Percentiles rank a stretch among this genome's conserved stretches.
phyloP scores from a whole-genome alignment of 2,888 invertebrate species.

The Ptilodon capucinus region DNA sequence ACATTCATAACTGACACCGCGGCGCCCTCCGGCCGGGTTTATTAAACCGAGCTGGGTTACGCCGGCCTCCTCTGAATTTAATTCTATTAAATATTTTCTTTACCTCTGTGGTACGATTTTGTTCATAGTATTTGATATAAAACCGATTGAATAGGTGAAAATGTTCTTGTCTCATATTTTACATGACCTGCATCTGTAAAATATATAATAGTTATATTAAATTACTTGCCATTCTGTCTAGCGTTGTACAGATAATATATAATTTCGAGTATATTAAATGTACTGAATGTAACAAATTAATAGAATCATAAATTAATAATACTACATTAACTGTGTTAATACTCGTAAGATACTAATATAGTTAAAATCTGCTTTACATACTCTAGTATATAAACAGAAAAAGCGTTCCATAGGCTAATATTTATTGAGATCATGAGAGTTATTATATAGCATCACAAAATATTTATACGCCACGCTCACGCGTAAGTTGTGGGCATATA shows the following conservation, averaged over 20 bases:
- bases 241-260: no score
- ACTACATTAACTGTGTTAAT: no score
- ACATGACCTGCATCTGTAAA: no score
- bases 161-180: no score
- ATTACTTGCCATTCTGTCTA: no score
- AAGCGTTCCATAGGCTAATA: neutral
- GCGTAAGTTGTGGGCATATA: constrained; percentile 11
- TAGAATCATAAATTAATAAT: no score
- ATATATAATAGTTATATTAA: no score
- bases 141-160: no score
- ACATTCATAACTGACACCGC: constrained; percentile 64
- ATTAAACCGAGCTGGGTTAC: constrained; percentile 54
- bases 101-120: constrained; percentile 38
- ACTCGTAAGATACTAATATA: no score
- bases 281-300: no score
- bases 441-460: constrained; percentile 13
- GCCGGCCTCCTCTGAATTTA: constrained; percentile 54
- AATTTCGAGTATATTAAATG: no score
- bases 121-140: constrained; percentile 1
- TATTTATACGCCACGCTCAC: constrained; percentile 9
- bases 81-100: constrained; percentile 57
- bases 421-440: constrained; percentile 11
- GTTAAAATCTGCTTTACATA: neutral
- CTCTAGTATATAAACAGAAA: neutral
- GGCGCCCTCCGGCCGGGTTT: constrained; percentile 44